phyloP scores from a whole-genome alignment of 2,797 vertebrate genomes.

The Notolabrus celidotus region DNA sequence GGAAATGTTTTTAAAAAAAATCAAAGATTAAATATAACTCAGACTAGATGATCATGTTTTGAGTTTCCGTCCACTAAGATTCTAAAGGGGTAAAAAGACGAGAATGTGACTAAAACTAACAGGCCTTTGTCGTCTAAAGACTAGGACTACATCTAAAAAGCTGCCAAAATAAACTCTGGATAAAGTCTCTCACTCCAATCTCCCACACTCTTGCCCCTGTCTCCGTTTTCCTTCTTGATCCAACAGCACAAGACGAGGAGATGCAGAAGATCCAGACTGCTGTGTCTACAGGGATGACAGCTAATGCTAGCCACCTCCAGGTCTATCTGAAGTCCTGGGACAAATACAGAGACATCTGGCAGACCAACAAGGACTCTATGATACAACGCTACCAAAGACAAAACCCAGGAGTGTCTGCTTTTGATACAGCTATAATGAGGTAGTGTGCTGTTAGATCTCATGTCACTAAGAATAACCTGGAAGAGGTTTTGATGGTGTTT shows the following conservation, averaged over 20 bases:
- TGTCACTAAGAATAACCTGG: neutral
- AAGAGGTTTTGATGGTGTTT: neutral
- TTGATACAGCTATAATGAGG: constrained; percentile 92
- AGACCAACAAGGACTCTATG: constrained; percentile 90
- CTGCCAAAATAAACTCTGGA: too few species aligned
- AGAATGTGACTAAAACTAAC: too few species aligned
- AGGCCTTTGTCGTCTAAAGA: too few species aligned
- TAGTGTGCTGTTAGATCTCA: constrained; percentile 47
- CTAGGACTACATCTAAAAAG: too few species aligned
- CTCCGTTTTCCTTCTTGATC: constrained; percentile 1
- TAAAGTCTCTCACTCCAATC: neutral
- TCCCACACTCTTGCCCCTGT: neutral
- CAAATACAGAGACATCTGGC: constrained; percentile 91
- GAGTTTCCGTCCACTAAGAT: too few species aligned
- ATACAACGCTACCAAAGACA: constrained; percentile 88
- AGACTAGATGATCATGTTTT: too few species aligned
- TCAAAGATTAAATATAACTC: too few species aligned
- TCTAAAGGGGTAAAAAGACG: too few species aligned
- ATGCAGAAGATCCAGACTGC: constrained; percentile 89
- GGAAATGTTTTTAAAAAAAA: too few species aligned
- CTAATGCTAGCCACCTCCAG: constrained; percentile 83
- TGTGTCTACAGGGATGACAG: constrained; percentile 85
- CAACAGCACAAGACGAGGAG: constrained; percentile 88
- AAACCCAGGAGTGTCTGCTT: constrained; percentile 88
- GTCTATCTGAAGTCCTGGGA: constrained; percentile 91